A percentile compares a stretch with the other conserved stretches of the same genome.
These are phyloP conservation scores for Macrobrachium nipponense DNA, from an alignment of 1,140 invertebrate genomes.

Conservation along the genomic window DNA sequence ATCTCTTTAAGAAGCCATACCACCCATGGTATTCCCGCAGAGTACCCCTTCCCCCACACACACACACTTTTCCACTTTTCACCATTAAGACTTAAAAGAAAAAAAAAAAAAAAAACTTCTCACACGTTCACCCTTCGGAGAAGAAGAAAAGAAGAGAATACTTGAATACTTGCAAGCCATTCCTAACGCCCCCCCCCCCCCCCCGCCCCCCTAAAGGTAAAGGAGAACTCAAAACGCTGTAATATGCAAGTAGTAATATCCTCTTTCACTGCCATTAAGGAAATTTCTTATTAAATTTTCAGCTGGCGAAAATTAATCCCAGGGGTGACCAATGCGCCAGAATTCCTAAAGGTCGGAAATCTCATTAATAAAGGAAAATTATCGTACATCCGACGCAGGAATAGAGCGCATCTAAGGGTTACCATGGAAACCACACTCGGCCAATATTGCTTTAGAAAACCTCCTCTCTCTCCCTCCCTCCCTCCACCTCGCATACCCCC, in stretches of 20 bases:
- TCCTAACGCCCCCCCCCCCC: too few relatives aligned
- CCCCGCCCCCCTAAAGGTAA: too few relatives aligned
- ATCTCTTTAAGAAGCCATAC: too few relatives aligned
- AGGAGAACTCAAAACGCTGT: neutral
- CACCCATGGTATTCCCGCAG: too few relatives aligned
- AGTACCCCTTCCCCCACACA: too few relatives aligned
- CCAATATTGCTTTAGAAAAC: conserved; percentile 33
- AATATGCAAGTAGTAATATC: conserved; percentile 20
- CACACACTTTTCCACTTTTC: too few relatives aligned
- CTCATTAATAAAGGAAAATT: neutral
- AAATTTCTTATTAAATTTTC: conserved; percentile 53
- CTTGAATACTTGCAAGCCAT: too few relatives aligned
- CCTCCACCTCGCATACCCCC: neutral
- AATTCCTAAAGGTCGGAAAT: conserved; percentile 27
- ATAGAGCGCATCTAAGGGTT: neutral
- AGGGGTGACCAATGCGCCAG: conserved; percentile 36
- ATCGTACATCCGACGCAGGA: conserved; percentile 1
- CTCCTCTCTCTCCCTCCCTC: too few relatives aligned
- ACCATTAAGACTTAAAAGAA: too few relatives aligned
- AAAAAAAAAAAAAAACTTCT: too few relatives aligned
- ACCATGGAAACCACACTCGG: conserved; percentile 49
- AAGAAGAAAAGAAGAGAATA: too few relatives aligned
- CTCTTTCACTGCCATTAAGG: conserved; percentile 32
- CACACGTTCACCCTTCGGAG: too few relatives aligned
- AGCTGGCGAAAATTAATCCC: conserved; percentile 51